A percentile compares a stretch with the other conserved stretches of the same genome.
Conservation (phyloP, 2,797 vertebrate species). For the Poeciliopsis infans region DNA sequence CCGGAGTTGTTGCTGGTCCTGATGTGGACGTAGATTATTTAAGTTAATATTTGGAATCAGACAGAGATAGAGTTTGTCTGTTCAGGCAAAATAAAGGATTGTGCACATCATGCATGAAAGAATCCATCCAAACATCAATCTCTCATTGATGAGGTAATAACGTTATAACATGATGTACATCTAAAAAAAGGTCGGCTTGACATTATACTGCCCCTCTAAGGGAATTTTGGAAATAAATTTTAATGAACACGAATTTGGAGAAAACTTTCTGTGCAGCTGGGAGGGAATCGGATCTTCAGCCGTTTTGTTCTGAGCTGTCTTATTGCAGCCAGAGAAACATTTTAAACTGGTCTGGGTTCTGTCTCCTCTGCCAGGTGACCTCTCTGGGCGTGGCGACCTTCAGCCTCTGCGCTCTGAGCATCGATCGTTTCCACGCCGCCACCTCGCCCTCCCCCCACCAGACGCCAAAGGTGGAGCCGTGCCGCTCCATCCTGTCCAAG, state of each 20-base stretch:
- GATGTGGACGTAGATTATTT: neutral
- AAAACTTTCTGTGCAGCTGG: neutral
- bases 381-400: conserved; percentile 94
- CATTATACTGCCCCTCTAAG: neutral
- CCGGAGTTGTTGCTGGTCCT: neutral
- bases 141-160: no score
- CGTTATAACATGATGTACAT: no score
- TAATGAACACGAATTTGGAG: neutral
- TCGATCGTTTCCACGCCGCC: conserved; percentile 91
- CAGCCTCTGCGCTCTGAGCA: conserved; percentile 94
- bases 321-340: neutral
- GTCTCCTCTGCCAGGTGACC: conserved; percentile 81
- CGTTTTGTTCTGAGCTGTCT: neutral
- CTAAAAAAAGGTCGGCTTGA: no score
- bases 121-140: no score
- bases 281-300: neutral
- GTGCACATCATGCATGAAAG: no score
- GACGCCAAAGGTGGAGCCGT: conserved; percentile 84
- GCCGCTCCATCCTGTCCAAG: conserved; percentile 93
- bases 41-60: neutral
- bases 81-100: neutral
- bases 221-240: neutral
- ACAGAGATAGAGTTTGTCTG: neutral
- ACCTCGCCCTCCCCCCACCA: conserved; percentile 82
- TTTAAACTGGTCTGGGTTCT: neutral